Evolutionary conservation across 1,140 invertebrate species (phyloP).

Genomic region (Apis mellifera): Amel_HAv3.1 CM009941.2:14817001-14817500

Average conservation of each 20-base stretch:
- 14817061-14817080: neutral
- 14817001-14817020: slow-evolving; percentile 88
- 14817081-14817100: slow-evolving; percentile 62
- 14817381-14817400: slow-evolving; percentile 83
- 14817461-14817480: slow-evolving; percentile 85
- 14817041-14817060: neutral
- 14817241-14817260: slow-evolving; percentile 89
- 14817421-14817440: slow-evolving; percentile 82
- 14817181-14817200: slow-evolving; percentile 86
- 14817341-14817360: slow-evolving; percentile 84
- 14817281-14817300: neutral
- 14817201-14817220: slow-evolving; percentile 90
- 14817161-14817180: slow-evolving; percentile 88
- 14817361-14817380: slow-evolving; percentile 84
- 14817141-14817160: slow-evolving; percentile 86
- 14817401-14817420: slow-evolving; percentile 83
- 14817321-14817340: slow-evolving; percentile 17
- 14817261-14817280: slow-evolving; percentile 71
- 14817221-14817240: slow-evolving; percentile 88
- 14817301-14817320: neutral
- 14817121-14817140: slow-evolving; percentile 77
- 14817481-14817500: slow-evolving; percentile 84
- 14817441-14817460: slow-evolving; percentile 80
- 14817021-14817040: slow-evolving; percentile 82
- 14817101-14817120: slow-evolving; percentile 74